Conservation (phyloP, 2,888 invertebrate species). For the Plagodis dolabraria region DNA sequence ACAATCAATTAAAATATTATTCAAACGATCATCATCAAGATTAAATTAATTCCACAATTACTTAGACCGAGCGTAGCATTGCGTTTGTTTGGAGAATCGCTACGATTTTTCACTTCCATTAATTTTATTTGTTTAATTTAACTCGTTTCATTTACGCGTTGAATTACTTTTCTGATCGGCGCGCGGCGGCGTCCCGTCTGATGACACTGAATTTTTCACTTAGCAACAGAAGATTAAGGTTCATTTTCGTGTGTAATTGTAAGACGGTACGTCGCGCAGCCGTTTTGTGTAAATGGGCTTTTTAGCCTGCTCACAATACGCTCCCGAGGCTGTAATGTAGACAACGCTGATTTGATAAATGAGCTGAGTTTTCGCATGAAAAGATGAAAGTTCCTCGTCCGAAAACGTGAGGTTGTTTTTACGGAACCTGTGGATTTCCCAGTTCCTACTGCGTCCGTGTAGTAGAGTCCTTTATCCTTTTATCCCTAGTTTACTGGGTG, state of each 20-base stretch:
- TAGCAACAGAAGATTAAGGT: constrained; percentile 47
- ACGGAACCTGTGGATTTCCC: constrained; percentile 57
- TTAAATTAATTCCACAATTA: constrained; percentile 42
- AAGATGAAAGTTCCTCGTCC: constrained; percentile 63
- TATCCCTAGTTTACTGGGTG: constrained; percentile 38
- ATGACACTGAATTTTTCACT: constrained; percentile 32
- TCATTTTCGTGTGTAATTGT: constrained; percentile 55
- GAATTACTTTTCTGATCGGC: constrained; percentile 64
- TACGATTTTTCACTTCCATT: constrained; percentile 65
- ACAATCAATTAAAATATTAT: constrained; percentile 9
- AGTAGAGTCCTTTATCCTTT: constrained; percentile 53
- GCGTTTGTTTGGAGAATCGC: constrained; percentile 61
- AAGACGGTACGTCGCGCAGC: constrained; percentile 47
- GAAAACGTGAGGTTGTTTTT: constrained; percentile 60
- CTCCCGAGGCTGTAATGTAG: constrained; percentile 68
- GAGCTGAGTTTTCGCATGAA: constrained; percentile 71
- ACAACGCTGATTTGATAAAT: constrained; percentile 79
- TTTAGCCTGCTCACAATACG: constrained; percentile 74
- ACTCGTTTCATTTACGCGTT: constrained; percentile 69
- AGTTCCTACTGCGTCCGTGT: constrained; percentile 52
- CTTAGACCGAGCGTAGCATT: constrained; percentile 51
- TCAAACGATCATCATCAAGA: constrained; percentile 30
- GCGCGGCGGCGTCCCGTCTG: constrained; percentile 42
- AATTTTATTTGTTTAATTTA: constrained; percentile 73
- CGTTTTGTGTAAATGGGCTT: constrained; percentile 69